Conservation (phyloP, 2,888 invertebrate genomes). For the Diarsia dahlii region DNA sequence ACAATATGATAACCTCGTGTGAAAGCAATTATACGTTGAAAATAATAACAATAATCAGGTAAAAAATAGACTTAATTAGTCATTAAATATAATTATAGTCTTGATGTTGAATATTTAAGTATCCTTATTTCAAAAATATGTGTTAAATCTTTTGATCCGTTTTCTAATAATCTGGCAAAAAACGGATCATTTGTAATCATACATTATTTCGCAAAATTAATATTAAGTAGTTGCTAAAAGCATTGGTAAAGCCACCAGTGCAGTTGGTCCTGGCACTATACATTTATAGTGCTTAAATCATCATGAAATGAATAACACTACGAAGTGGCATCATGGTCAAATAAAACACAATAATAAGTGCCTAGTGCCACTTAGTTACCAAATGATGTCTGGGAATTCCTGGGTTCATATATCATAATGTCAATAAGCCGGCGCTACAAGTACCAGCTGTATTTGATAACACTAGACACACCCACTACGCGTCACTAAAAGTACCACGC, state of each 20-base stretch:
- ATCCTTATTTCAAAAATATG: not conserved
- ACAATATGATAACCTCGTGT: slow-evolving; percentile 61
- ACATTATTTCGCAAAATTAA: not conserved
- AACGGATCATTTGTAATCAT: not conserved
- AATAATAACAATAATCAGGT: slow-evolving; percentile 52
- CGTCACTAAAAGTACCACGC: slow-evolving; percentile 62
- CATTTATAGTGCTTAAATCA: not conserved
- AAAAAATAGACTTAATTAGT: slow-evolving; percentile 28
- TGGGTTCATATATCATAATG: slow-evolving; percentile 45
- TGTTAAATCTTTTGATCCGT: too few relatives aligned
- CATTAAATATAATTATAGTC: slow-evolving; percentile 1
- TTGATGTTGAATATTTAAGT: not conserved
- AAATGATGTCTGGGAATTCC: slow-evolving; percentile 38
- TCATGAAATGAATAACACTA: not conserved
- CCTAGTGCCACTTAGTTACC: slow-evolving; percentile 10
- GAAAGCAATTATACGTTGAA: slow-evolving; percentile 32
- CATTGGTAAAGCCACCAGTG: not conserved
- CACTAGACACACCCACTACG: slow-evolving; percentile 60
- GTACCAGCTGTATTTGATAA: slow-evolving; percentile 59
- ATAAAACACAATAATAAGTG: not conserved
- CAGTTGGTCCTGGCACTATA: not conserved
- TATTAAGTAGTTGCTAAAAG: not conserved
- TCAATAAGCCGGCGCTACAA: slow-evolving; percentile 46
- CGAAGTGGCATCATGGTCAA: not conserved
- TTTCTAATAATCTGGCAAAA: not conserved